Conservation (phyloP, 2,888 invertebrate genomes). For the Pemphredon lugubris region DNA sequence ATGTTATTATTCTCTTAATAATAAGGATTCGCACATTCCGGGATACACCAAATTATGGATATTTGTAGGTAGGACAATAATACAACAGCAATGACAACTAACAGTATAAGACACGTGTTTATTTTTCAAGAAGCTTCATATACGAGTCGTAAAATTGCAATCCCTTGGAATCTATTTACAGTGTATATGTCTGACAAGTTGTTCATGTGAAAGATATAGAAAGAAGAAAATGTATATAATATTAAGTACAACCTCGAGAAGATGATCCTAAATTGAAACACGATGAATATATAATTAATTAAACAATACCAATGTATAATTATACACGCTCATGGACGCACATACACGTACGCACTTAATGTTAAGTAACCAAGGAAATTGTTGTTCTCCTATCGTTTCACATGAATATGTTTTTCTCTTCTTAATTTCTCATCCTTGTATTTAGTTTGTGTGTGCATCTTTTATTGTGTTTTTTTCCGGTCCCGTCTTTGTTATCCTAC, state of each 20-base stretch:
- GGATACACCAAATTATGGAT: no score
- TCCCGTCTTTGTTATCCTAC: no score
- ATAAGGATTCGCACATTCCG: no score
- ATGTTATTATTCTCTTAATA: no score
- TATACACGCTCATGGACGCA: not conserved
- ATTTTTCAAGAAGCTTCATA: constrained; percentile 73
- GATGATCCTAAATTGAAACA: no score
- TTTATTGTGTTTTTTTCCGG: no score
- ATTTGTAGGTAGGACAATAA: no score
- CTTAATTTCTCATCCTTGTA: not conserved
- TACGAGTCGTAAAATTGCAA: constrained; percentile 51
- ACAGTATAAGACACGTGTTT: constrained; percentile 79
- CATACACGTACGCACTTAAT: constrained; percentile 4
- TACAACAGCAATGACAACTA: no score
- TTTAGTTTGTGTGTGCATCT: no score
- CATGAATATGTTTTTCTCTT: constrained; percentile 51
- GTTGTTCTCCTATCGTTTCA: constrained; percentile 24
- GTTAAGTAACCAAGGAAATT: not conserved
- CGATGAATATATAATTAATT: no score
- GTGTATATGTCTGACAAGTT: constrained; percentile 51
- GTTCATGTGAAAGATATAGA: constrained; percentile 14
- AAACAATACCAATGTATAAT: not conserved
- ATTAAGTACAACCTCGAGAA: no score
- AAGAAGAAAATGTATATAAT: constrained; percentile 15
- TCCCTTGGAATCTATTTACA: constrained; percentile 55